Base-by-base conservation (phyloP, 1,140 invertebrate species). In the Orchestia grillus region DNA sequence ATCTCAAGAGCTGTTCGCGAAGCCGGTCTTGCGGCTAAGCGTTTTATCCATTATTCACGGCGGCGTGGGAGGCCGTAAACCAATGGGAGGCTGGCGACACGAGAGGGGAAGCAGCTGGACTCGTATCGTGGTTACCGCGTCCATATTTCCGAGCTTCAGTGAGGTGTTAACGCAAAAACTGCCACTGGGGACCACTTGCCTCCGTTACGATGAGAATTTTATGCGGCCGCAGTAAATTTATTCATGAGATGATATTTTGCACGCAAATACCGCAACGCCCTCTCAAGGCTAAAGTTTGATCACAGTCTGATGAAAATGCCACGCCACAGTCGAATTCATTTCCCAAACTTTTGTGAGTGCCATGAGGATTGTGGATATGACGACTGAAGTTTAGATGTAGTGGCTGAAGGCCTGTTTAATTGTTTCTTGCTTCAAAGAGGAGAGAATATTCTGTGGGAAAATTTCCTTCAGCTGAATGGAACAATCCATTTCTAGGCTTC, bases 161-260 rank as follows among this genome's bases (percentile, higher is more conserved):
- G 43, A 47, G 41, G 92, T 44, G 92, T 94, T 94, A 94, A 94
- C 92, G 92, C 92, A 47, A 40, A 91, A 94, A n/a, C 92, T 94
- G 43, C 44, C 92, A 44, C 40, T 45, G 43, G 92, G 92, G 92
- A 94, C 92, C 92, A 94, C 92, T 94, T 94, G 92, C 92, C 92
- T 16, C 41, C 92, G 44, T 94, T 44, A 47, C 8, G 36, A 94
- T 45, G 92, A 94, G 92, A 47, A 94, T 94, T 94, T 94, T 94
- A 94, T 94, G 92, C 92, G 43, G 44, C 36, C 44, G 43, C 43
- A 94, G 92, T 47, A 94, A 94, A 94, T 94, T 94, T 94, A 94
- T 94, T 94, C 92, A 94, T 94, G 92, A 94, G 92, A 44, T 94
- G 92, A 94, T 94, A 94, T 47, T 94, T 94, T 47, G 92, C 92